Base-by-base conservation (phyloP, 2,113 vertebrate genomes). In the Lepus americanus region DNA sequence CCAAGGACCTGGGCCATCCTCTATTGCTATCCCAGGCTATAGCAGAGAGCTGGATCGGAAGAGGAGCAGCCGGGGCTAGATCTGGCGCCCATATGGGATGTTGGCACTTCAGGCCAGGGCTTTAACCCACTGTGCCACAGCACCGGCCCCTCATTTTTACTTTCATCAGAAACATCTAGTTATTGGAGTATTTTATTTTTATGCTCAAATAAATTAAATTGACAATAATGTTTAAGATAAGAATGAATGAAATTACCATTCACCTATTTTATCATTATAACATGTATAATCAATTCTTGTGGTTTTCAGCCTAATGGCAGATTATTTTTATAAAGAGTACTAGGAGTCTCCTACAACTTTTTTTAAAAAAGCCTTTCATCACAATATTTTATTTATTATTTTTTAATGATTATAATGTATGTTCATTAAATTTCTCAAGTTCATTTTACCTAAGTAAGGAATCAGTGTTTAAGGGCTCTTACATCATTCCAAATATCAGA, bases 181-280 rank as follows among this genome's bases (percentile, higher is more conserved):
- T 95, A 91, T 44, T 95, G 27, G 49, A 94, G n/a, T 90, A 70
- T 6, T 90, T 82, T 82, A 86, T 83, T 25, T 94, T 4, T 9
- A 49, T 90, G n/a, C 31, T 91, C 64, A 89, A 73, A 64, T 51
- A 94, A 79, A 80, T 92, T 88, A 87, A 90, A 29, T 91, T 90
- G 88, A 79, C 9, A 59, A 64, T 69, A 55, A 67, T 53, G 33
- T 69, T 29, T 51, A 80, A 59, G 20, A 61, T 70, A 80, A 90
- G 78, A 92, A 73, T 25, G 44, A 94, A 33, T 96, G 25, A 53
- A 87, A 92, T 95, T 92, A 77, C 0, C n/a, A 72, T 9, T 94
- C 61, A 88, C 31, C 53, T 74, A 85, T 85, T 76, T 92, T 84
- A 61, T 90, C 51, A 63, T 69, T 92, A 19, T 86, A 78, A 82